phyloP scores from a whole-genome alignment of 2,113 vertebrate genomes.

The Otocyon megalotis region DNA sequence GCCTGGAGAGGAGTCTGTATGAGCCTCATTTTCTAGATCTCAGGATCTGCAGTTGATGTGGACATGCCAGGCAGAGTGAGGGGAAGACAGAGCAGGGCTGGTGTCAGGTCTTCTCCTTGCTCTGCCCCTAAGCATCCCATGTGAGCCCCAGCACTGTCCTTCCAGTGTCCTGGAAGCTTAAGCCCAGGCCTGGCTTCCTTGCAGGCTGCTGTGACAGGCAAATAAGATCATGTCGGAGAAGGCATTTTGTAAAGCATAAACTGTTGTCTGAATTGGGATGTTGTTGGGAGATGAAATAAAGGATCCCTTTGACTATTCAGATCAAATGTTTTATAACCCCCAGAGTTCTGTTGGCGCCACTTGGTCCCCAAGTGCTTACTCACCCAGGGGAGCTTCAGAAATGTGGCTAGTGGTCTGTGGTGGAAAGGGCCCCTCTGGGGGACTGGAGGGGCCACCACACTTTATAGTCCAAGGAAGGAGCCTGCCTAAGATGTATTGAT shows the following conservation, averaged over 20 bases:
- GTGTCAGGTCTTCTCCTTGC: neutral
- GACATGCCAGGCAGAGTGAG: neutral
- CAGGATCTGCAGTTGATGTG: neutral
- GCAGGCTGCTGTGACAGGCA: neutral
- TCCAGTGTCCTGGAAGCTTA: neutral
- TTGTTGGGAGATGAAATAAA: slow-evolving; percentile 33
- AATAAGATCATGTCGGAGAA: neutral
- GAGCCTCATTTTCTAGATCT: neutral
- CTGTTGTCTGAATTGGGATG: neutral
- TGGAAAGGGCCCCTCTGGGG: neutral
- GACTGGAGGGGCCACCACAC: neutral
- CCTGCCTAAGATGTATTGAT: neutral
- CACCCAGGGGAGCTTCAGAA: neutral
- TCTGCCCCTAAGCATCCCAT: neutral
- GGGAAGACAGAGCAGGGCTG: neutral
- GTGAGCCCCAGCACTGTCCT: neutral
- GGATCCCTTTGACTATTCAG: slow-evolving; percentile 28
- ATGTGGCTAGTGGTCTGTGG: neutral
- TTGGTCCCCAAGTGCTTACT: neutral
- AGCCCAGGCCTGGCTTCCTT: neutral
- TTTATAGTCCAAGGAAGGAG: neutral
- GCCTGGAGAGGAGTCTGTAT: neutral
- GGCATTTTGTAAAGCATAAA: neutral
- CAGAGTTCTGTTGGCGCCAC: neutral
- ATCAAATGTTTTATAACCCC: neutral